These are phyloP conservation scores for Macquaria ambigua DNA, from an alignment of 2,113 vertebrate genomes.

Conservation along the genomic window DNA sequence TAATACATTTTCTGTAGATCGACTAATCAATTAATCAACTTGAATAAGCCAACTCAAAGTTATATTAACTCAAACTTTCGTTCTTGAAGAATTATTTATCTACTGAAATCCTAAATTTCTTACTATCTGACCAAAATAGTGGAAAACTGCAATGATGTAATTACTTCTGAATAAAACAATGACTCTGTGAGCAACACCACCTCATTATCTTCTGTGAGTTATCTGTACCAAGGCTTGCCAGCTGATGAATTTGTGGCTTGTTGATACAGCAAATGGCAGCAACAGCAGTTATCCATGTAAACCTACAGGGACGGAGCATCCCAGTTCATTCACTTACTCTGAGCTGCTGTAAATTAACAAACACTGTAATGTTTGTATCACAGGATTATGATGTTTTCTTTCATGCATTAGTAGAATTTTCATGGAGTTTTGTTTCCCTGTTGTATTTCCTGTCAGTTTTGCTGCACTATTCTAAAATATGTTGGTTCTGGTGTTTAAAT, in stretches of 20 bases:
- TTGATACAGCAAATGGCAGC: slow-evolving; percentile 25
- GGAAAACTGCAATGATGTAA: neutral
- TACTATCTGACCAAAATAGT: neutral
- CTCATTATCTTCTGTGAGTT: slow-evolving; percentile 33
- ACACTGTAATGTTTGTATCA: slow-evolving; percentile 2
- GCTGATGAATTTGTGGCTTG: slow-evolving; percentile 41
- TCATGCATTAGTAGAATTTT: slow-evolving; percentile 8
- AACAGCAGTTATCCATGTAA: slow-evolving; percentile 28
- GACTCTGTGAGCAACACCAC: neutral
- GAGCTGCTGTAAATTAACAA: slow-evolving; percentile 20
- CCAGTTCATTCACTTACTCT: slow-evolving; percentile 5
- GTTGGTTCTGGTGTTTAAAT: neutral
- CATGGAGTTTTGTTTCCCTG: neutral
- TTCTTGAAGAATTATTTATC: neutral
- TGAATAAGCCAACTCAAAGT: neutral
- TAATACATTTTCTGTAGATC: neutral
- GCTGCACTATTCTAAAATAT: neutral
- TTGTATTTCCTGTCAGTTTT: neutral
- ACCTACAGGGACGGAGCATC: slow-evolving; percentile 23
- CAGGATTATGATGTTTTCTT: neutral
- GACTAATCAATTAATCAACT: neutral
- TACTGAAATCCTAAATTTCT: neutral
- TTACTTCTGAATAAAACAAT: slow-evolving; percentile 15
- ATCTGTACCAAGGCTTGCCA: slow-evolving; percentile 21
- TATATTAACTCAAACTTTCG: neutral